Evolutionary conservation across 64 coral and sea anemone genomes (phyloP).

Genomic region (Actinia equina): DNA sequence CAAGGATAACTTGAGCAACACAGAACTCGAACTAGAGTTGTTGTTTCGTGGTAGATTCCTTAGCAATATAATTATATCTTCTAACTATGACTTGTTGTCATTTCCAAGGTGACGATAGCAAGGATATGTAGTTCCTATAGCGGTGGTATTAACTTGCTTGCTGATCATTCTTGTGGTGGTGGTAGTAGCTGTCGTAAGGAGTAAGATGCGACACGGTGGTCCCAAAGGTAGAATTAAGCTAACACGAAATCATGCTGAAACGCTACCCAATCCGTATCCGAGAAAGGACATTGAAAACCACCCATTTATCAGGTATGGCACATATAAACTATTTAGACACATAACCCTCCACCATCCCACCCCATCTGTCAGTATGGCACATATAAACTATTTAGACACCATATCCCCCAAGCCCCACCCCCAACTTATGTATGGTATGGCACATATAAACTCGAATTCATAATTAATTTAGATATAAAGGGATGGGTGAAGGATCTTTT

Average conservation of each 20-base stretch:
- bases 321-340: too few species aligned
- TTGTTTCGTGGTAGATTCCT: too few species aligned
- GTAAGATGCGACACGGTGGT: background rate
- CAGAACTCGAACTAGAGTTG: too few species aligned
- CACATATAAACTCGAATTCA: too few species aligned
- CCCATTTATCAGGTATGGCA: slow-evolving; percentile 75
- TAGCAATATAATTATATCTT: background rate
- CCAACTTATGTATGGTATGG: too few species aligned
- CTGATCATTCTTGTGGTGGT: slow-evolving; percentile 1
- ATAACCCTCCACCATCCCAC: too few species aligned
- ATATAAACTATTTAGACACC: too few species aligned
- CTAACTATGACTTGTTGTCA: background rate
- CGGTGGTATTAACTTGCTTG: slow-evolving; percentile 21
- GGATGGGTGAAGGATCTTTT: too few species aligned
- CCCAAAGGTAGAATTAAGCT: slow-evolving; percentile 56
- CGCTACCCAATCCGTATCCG: slow-evolving; percentile 48
- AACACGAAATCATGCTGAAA: slow-evolving; percentile 56
- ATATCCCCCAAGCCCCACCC: too few species aligned
- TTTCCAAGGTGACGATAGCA: background rate
- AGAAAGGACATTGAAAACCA: slow-evolving; percentile 73
- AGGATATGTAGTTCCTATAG: background rate
- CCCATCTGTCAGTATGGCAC: too few species aligned
- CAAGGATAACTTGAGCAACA: too few species aligned
- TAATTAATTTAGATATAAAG: too few species aligned
- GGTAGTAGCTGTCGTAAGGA: slow-evolving; percentile 6